These are phyloP conservation scores for Elysia chlorotica DNA, from an alignment of 1,140 invertebrate genomes.

Conservation along the genomic window DNA sequence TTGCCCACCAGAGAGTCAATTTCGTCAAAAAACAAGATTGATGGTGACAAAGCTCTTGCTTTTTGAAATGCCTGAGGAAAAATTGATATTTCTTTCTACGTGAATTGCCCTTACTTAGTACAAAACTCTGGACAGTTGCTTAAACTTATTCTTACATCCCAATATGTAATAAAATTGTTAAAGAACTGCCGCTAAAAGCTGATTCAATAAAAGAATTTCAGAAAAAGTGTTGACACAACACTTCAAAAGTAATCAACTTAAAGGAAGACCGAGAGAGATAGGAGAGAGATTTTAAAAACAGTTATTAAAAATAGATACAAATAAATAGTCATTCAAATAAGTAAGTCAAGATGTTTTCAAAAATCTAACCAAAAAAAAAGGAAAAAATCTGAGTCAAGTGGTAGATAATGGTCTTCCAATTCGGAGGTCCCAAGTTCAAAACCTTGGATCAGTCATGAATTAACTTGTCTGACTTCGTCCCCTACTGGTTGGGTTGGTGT, in stretches of 20 bases:
- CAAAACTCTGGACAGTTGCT: not conserved
- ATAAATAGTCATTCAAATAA: too few relatives aligned
- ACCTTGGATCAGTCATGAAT: too few relatives aligned
- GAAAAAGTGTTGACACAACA: not conserved
- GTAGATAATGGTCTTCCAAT: too few relatives aligned
- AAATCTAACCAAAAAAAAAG: too few relatives aligned
- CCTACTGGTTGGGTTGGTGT: too few relatives aligned
- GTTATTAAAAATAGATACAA: too few relatives aligned
- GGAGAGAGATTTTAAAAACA: too few relatives aligned
- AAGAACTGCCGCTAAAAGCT: not conserved
- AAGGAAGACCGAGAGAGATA: too few relatives aligned
- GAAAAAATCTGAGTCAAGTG: too few relatives aligned
- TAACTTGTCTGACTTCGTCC: too few relatives aligned
- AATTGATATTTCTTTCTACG: not conserved
- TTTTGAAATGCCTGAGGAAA: constrained; percentile 52
- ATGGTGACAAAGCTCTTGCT: constrained; percentile 51
- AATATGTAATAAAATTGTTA: not conserved
- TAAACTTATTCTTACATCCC: not conserved
- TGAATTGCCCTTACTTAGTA: not conserved
- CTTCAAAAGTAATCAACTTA: not conserved
- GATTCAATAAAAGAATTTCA: not conserved
- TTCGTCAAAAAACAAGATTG: constrained; percentile 58
- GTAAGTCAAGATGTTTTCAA: too few relatives aligned
- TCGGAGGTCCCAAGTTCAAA: too few relatives aligned
- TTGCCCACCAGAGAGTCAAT: constrained; percentile 57